Evolutionary conservation across 2,888 invertebrate species (phyloP).

Genomic region (Leucophenga montana): DNA sequence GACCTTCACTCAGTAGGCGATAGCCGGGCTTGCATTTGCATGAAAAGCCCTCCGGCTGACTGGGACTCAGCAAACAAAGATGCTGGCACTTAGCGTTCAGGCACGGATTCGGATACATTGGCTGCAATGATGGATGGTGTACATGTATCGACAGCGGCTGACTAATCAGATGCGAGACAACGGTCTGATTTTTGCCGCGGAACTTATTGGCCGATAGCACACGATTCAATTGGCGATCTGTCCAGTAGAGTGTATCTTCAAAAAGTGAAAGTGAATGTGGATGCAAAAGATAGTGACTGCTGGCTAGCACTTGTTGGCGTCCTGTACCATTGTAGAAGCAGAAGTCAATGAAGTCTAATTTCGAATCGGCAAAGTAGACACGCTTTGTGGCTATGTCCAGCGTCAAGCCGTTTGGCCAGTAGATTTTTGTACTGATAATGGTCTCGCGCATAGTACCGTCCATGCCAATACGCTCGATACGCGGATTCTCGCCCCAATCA

Average conservation of each 20-base stretch:
- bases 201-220: slow-evolving; percentile 94
- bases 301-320: slow-evolving; percentile 89
- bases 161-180: slow-evolving; percentile 93
- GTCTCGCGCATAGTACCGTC: slow-evolving; percentile 90
- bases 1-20: slow-evolving; percentile 79
- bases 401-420: slow-evolving; percentile 99
- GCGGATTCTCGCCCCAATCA: slow-evolving; percentile 98
- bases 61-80: slow-evolving; percentile 91
- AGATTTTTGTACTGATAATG: slow-evolving; percentile 94
- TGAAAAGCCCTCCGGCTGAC: slow-evolving; percentile 79
- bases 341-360: slow-evolving; percentile 97
- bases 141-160: slow-evolving; percentile 97
- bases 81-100: slow-evolving; percentile 85
- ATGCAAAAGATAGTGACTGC: slow-evolving; percentile 93
- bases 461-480: slow-evolving; percentile 96
- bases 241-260: slow-evolving; percentile 97
- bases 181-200: slow-evolving; percentile 91
- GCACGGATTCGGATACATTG: slow-evolving; percentile 85
- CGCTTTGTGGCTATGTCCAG: slow-evolving; percentile 93
- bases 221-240: slow-evolving; percentile 92
- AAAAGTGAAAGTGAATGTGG: slow-evolving; percentile 96
- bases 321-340: slow-evolving; percentile 96
- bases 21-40: slow-evolving; percentile 95
- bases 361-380: slow-evolving; percentile 97
- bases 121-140: slow-evolving; percentile 95